phyloP scores from a whole-genome alignment of 2,797 vertebrate species.

The Sebastes hubbsi region DNA sequence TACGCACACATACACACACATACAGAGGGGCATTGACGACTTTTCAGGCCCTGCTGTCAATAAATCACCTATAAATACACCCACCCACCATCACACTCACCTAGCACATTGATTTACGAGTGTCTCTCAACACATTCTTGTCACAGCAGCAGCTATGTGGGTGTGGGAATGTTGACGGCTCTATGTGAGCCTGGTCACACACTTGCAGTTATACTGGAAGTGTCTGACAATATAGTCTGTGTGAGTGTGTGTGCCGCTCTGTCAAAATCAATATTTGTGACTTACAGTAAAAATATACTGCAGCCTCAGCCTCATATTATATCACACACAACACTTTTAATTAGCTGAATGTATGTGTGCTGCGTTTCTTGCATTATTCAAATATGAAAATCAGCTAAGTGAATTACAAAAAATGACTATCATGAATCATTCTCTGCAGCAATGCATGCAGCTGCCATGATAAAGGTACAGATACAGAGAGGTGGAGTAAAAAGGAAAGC shows the following conservation, averaged over 20 bases:
- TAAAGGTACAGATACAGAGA: neutral
- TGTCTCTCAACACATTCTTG: slow-evolving; percentile 57
- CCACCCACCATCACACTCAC: slow-evolving; percentile 16
- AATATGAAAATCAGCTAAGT: neutral
- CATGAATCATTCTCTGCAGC: neutral
- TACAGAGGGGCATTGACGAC: slow-evolving; percentile 1
- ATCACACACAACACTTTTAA: neutral
- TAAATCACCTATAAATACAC: slow-evolving; percentile 58
- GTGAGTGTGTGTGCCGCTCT: neutral
- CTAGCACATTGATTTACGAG: slow-evolving; percentile 53
- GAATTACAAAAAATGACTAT: neutral
- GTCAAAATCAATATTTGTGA: slow-evolving; percentile 13
- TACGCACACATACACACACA: neutral
- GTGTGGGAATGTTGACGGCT: slow-evolving; percentile 56
- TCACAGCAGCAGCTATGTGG: slow-evolving; percentile 54
- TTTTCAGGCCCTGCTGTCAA: slow-evolving; percentile 34
- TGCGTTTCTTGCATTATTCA: neutral
- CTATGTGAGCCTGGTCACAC: slow-evolving; percentile 40
- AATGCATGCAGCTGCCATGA: slow-evolving; percentile 24
- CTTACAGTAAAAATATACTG: slow-evolving; percentile 16
- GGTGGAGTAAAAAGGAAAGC: neutral
- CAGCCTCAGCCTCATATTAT: neutral
- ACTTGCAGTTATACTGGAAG: slow-evolving; percentile 19
- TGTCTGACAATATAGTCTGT: slow-evolving; percentile 12
- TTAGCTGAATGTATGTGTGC: neutral